Base-by-base conservation (phyloP, 53 echinoderm and acorn worm genomes). In the Henricia sp. region DNA sequence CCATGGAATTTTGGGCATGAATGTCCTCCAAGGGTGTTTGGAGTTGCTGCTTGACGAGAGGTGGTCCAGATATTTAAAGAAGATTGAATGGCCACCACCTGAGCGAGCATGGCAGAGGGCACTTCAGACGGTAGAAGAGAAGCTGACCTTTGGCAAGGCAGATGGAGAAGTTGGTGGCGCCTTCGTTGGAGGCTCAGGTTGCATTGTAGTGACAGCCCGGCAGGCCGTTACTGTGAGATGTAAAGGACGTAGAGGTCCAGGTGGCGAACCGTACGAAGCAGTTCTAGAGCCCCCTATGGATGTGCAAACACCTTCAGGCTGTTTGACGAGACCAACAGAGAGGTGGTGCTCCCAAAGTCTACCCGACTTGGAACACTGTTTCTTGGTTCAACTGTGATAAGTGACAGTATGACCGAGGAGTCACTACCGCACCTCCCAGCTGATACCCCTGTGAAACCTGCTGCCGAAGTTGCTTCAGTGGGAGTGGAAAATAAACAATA, bases 1-100 rank as follows among this genome's bases (percentile, higher is more conserved):
- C 35, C 32, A 32, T 6, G 82, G 82, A 6, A 82, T 82, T 40
- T 25, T 82, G 40, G 62, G 62, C 10, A 64, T 80, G 82, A 65
- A 65, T 3, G 41, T 63, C 6, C 42, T 80, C n/a, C 43, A 4
- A 6, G 62, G 64, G 4, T 39, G 62, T 43, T 63, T 62, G 64
- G 64, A 65, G 56, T 40, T 24, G 6, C 40, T 80, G 39, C 0
- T 80, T 42, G 50, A 30, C 13, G 23, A 36, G 9, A 6, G 39
- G 8, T 23, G 51, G 37, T 40, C 13, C 3, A 20, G 9, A 14
- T 50, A 72, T 34, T 21, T 76, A 19, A 13, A 11, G n/a, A 76
- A 54, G 27, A 24, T 76, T 29, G 21, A 54, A 10, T 56, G 57
- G 57, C 77, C 57, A n/a, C n/a, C n/a, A n/a, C 24, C 59, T 11